Evolutionary conservation across 2,113 vertebrate genomes (phyloP), one percentile per base, ranked within the genome.

Genomic region (Hipposideros armiger): DNA sequence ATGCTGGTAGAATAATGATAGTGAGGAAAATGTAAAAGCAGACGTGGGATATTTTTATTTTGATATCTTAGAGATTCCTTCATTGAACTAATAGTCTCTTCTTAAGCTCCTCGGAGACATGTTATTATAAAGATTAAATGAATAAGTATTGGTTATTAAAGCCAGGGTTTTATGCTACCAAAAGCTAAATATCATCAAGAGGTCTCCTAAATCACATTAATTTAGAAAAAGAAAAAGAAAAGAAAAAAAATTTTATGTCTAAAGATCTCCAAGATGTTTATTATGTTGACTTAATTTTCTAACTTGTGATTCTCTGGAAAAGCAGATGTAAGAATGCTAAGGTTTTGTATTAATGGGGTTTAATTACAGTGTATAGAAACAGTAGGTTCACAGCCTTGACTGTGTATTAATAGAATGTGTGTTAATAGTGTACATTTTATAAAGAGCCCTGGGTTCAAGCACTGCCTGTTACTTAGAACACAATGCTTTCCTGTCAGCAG

Each of bases 201-300:
- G 40, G 3, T 64, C 40, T 91, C 22, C 74, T 78, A 95, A 83
- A 70, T 89, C 36, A 94, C 2, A 91, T 81, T 91, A 91, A 95
- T 93, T 94, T 47, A 50, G 15, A 69, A 26, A 54, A 69, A 80
- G 40, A 62, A 83, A 28, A 32, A 83, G 56, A 50, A 86, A n/a
- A 40, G 28, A 8, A 36, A 50, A 32, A 50, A 50, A 50, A 47
- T 9, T 11, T 45, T 45, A 92, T 64, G 17, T 73, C 42, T 87
- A 80, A 96, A 88, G 36, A 86, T 95, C 90, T 92, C 24, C 19
- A 67, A 69, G 81, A 85, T 85, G 19, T 94, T 87, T 82, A 85
- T 89, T 45, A 77, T 16, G 16, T 94, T 78, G 67, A 16, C 28
- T 87, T 72, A 32, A n/a, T 91, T 97, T 90, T 92, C 47, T 92